These are phyloP conservation scores for Eriosoma lanigerum DNA, from an alignment of 1,140 invertebrate species.

Conservation along the genomic window DNA sequence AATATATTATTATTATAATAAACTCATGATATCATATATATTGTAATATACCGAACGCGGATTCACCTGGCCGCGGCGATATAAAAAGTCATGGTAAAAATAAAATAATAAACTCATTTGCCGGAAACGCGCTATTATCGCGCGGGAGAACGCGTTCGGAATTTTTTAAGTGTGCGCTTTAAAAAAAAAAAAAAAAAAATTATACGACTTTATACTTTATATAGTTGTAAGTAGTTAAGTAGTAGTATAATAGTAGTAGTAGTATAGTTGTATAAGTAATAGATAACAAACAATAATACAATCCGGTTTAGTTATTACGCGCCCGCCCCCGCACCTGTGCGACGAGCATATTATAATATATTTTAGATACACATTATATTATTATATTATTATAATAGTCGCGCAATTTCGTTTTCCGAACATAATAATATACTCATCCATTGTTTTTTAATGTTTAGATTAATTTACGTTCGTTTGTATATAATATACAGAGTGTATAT, in stretches of 20 bases:
- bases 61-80: conserved; percentile 20
- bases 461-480: no score
- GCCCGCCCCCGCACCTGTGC: no score
- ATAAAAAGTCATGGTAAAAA: not conserved
- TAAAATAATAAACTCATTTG: not conserved
- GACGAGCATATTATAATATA: no score
- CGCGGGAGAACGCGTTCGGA: not conserved
- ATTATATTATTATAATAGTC: conserved; percentile 9
- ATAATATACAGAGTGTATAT: no score
- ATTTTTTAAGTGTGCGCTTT: not conserved
- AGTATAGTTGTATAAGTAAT: not conserved
- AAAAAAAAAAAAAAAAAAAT: conserved; percentile 14
- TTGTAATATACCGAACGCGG: not conserved
- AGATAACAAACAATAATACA: no score
- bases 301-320: no score
- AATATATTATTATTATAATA: no score
- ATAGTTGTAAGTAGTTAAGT: not conserved
- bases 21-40: not conserved
- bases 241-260: not conserved
- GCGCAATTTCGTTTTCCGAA: conserved; percentile 24
- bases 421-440: not conserved
- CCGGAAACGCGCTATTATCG: conserved; percentile 25
- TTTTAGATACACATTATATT: no score
- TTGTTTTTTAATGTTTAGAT: conserved; percentile 33
- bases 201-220: conserved; percentile 27